phyloP scores from a whole-genome alignment of 2,113 vertebrate species.

The Furnarius figulus region DNA sequence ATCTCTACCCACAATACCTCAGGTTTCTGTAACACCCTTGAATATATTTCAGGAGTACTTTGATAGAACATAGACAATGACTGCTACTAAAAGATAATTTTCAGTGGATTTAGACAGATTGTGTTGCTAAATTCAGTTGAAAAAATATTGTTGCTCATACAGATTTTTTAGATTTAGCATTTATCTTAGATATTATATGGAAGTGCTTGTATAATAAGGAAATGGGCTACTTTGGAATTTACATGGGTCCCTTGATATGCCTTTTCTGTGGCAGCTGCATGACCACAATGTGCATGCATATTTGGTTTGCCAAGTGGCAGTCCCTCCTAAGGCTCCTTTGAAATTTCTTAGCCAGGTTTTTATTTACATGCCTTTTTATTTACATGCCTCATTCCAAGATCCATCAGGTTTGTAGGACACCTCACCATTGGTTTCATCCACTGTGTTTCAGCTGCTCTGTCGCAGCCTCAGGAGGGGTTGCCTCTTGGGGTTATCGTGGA shows the following conservation, averaged over 20 bases:
- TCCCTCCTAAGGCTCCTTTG: neutral
- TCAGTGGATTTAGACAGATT: neutral
- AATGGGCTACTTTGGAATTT: neutral
- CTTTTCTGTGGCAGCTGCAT: neutral
- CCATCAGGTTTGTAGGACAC: neutral
- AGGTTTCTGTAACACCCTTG: constrained; percentile 1
- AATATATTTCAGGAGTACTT: neutral
- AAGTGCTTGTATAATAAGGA: neutral
- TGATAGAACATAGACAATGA: neutral
- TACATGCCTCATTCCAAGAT: neutral
- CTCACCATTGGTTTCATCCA: neutral
- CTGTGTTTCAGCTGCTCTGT: neutral
- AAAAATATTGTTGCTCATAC: neutral
- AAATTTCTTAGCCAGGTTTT: neutral
- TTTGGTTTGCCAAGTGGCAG: neutral
- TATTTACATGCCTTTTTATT: neutral
- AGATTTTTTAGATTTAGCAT: neutral
- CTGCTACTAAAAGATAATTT: neutral
- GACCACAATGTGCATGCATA: neutral
- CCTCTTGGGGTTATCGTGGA: neutral
- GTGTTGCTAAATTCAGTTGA: neutral
- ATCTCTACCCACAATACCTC: neutral
- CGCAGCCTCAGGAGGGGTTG: neutral
- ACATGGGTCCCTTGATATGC: neutral
- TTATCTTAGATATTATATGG: neutral